phyloP scores from a whole-genome alignment of 2,888 invertebrate species.

The Dasysyrphus albostriatus region DNA sequence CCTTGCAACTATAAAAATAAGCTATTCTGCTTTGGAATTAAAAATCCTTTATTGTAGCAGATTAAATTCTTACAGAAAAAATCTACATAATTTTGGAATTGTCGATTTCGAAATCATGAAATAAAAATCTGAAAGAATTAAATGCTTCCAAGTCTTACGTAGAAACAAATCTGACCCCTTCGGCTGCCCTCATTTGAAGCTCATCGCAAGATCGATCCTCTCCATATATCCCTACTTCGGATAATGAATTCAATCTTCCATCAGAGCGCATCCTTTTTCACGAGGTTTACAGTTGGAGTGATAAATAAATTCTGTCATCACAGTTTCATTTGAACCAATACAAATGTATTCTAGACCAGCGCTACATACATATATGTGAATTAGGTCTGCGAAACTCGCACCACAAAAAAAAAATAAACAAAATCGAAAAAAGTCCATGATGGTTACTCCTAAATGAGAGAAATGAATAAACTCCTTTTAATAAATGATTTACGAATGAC shows the following conservation, averaged over 20 bases:
- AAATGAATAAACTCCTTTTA: slow-evolving; percentile 72
- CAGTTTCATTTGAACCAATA: not conserved
- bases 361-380: not conserved
- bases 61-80: too few species aligned
- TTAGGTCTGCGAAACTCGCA: slow-evolving; percentile 1
- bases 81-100: too few species aligned
- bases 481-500: slow-evolving; percentile 75
- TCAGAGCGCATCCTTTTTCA: not conserved
- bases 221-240: not conserved
- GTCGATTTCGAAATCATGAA: too few species aligned
- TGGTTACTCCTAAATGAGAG: slow-evolving; percentile 56
- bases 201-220: not conserved
- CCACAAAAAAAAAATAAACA: not conserved
- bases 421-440: slow-evolving; percentile 35
- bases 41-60: too few species aligned
- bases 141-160: not conserved
- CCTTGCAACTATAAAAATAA: too few species aligned
- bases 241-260: slow-evolving; percentile 7
- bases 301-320: slow-evolving; percentile 29
- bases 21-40: too few species aligned
- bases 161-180: not conserved
- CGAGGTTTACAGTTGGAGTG: slow-evolving; percentile 24
- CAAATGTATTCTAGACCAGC: slow-evolving; percentile 1
- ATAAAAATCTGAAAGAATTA: too few species aligned
- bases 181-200: not conserved